Percentiles rank a stretch among this genome's conserved stretches.
phyloP scores from a whole-genome alignment of 1,140 invertebrate species.

The Micrasema minimum region DNA sequence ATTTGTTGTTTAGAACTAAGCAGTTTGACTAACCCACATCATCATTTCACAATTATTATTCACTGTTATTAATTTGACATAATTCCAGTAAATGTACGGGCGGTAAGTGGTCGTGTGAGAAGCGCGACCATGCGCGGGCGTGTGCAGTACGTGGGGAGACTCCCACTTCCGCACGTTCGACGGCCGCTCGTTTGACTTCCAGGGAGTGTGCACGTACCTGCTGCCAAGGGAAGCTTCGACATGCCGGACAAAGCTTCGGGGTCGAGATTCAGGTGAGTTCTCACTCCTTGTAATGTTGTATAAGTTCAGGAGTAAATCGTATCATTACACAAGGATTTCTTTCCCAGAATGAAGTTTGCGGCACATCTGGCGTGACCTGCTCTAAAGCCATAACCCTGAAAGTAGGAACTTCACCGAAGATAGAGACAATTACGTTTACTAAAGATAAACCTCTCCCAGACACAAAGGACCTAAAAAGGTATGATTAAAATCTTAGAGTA shows the following conservation, averaged over 20 bases:
- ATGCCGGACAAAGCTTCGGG: conserved; percentile 73
- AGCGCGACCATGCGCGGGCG: conserved; percentile 72
- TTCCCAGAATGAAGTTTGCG: conserved; percentile 83
- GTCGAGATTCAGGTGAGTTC: conserved; percentile 74
- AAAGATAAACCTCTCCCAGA: conserved; percentile 63
- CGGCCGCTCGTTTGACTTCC: conserved; percentile 84
- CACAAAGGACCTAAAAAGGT: conserved; percentile 63
- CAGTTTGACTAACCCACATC: too few relatives aligned
- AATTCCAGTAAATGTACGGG: conserved; percentile 70
- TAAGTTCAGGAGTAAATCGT: too few relatives aligned
- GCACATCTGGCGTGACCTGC: conserved; percentile 86
- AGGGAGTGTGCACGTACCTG: conserved; percentile 88
- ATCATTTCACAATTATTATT: too few relatives aligned
- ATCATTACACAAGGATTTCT: too few relatives aligned
- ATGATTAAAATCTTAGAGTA: too few relatives aligned
- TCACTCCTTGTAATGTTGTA: too few relatives aligned
- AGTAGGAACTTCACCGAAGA: conserved; percentile 66
- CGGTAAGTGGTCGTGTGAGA: conserved; percentile 75
- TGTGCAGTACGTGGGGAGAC: conserved; percentile 86
- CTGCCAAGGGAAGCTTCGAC: conserved; percentile 75
- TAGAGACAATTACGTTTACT: conserved; percentile 71
- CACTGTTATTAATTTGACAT: too few relatives aligned
- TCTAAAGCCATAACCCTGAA: conserved; percentile 82
- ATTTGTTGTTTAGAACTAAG: too few relatives aligned
- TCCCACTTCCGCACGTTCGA: conserved; percentile 91